phyloP scores from a whole-genome alignment of 2,113 vertebrate genomes.

The Microcebus tavaratra region DNA sequence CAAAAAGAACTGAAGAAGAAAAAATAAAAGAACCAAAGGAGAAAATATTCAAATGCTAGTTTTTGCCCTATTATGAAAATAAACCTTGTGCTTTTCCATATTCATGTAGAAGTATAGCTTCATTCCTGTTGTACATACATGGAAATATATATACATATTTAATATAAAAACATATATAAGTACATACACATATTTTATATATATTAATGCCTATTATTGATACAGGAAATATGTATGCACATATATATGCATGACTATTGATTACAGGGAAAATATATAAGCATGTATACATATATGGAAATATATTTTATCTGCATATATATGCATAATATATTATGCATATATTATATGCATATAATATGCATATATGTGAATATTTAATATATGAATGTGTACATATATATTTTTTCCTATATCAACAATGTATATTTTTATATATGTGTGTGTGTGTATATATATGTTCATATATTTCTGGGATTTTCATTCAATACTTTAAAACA shows the following conservation, averaged over 20 bases:
- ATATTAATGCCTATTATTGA: not conserved
- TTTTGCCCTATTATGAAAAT: conserved; percentile 41
- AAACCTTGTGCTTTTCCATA: not conserved
- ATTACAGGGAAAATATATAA: no score
- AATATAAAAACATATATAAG: not conserved
- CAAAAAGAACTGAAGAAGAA: not conserved
- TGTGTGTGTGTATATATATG: no score
- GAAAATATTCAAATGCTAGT: not conserved
- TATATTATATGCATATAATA: no score
- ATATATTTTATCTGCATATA: not conserved
- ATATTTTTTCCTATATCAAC: not conserved
- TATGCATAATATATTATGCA: no score
- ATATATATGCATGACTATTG: not conserved
- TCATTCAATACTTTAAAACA: not conserved
- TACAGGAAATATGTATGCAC: not conserved
- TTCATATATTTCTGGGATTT: not conserved
- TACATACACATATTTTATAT: not conserved
- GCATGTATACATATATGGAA: not conserved
- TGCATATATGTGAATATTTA: no score
- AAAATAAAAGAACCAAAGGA: not conserved
- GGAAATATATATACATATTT: not conserved
- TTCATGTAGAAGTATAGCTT: conserved; percentile 46
- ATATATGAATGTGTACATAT: not conserved
- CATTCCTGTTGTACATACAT: not conserved
- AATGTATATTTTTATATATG: not conserved